Conservation (phyloP, 2,888 invertebrate genomes). For the Philereme transversata region DNA sequence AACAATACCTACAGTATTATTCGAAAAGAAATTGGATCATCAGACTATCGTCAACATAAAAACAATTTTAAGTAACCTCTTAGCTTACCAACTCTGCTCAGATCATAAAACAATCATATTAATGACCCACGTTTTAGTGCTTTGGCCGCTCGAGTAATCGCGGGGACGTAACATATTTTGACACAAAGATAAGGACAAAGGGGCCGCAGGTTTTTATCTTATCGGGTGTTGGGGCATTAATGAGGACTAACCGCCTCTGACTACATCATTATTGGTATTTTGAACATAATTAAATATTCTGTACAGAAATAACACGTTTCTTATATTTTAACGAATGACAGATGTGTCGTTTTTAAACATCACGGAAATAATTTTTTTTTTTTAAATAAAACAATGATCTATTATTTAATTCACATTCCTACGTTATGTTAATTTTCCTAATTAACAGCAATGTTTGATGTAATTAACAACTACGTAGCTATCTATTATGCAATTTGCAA, state of each 20-base stretch:
- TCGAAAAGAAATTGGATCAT: neutral
- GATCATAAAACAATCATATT: conserved; percentile 44
- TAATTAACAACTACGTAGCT: no score
- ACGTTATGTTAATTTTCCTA: no score
- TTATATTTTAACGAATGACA: no score
- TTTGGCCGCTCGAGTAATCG: conserved; percentile 52
- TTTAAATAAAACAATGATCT: no score
- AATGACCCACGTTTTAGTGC: conserved; percentile 39
- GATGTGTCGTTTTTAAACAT: no score
- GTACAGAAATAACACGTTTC: no score
- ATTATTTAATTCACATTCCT: no score
- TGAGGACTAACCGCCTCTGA: conserved; percentile 64
- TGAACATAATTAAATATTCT: no score
- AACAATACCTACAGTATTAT: no score
- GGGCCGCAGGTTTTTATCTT: conserved; percentile 71
- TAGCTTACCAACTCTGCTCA: conserved; percentile 32
- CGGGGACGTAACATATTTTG: conserved; percentile 79
- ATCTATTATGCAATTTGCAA: no score
- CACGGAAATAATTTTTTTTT: no score
- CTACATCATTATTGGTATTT: conserved; percentile 61
- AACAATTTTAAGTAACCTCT: conserved; percentile 31
- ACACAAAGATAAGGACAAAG: conserved; percentile 73
- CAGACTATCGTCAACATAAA: conserved; percentile 13
- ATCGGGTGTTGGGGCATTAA: conserved; percentile 72
- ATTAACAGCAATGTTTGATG: no score